phyloP scores from a whole-genome alignment of 1,140 invertebrate species.

The Zaprionus tsacasi region DNA sequence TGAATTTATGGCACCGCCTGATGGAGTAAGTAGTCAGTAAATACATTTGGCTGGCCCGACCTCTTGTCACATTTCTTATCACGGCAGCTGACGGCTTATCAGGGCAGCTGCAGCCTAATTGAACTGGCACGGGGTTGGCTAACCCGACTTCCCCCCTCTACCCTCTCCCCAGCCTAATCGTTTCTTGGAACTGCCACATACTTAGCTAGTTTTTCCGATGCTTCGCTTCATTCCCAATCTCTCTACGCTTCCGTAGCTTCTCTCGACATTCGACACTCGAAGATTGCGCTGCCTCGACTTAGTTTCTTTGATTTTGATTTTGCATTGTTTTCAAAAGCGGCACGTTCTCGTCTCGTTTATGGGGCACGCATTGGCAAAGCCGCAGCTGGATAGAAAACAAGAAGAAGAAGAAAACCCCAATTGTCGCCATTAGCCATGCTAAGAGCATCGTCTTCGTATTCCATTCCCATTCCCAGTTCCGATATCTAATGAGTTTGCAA shows the following conservation, averaged over 20 bases:
- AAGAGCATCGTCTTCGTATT: neutral
- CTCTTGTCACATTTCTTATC: conserved; percentile 44
- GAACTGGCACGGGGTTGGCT: conserved; percentile 23
- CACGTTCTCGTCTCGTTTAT: conserved; percentile 59
- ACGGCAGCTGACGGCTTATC: conserved; percentile 31
- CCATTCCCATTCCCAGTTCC: neutral
- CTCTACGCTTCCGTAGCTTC: conserved; percentile 4
- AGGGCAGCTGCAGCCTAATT: conserved; percentile 46
- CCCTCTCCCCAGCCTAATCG: conserved; percentile 31
- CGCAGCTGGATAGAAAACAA: too few species aligned
- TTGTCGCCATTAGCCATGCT: neutral
- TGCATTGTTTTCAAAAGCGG: conserved; percentile 55
- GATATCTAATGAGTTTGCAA: conserved; percentile 4
- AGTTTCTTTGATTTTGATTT: conserved; percentile 35
- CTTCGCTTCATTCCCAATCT: conserved; percentile 50
- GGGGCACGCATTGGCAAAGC: conserved; percentile 28
- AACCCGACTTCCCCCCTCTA: neutral
- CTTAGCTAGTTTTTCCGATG: conserved; percentile 6
- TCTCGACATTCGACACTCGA: conserved; percentile 40
- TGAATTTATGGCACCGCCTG: conserved; percentile 54
- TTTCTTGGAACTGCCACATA: conserved; percentile 36
- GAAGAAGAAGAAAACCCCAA: neutral
- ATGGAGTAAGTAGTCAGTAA: conserved; percentile 36
- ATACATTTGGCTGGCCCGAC: neutral
- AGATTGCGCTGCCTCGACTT: conserved; percentile 6